Percentiles rank a stretch among this genome's conserved stretches.
phyloP scores from a whole-genome alignment of 2,888 invertebrate species.

The Euspilapteryx auroguttella region DNA sequence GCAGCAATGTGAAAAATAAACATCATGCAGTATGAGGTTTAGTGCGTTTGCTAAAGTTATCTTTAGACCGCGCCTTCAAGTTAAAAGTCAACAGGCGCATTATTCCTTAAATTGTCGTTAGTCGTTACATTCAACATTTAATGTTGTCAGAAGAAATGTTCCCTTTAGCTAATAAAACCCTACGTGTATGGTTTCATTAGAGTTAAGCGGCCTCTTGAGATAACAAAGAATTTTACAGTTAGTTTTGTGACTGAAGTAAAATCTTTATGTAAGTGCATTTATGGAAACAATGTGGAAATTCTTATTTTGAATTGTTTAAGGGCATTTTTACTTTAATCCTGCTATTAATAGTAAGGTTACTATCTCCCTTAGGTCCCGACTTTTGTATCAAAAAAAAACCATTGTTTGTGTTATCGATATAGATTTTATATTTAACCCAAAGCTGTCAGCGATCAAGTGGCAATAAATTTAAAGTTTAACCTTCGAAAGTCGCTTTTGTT shows the following conservation, averaged over 20 bases:
- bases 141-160: conserved; percentile 5
- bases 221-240: too few relatives aligned
- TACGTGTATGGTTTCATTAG: background rate
- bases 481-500: conserved; percentile 41
- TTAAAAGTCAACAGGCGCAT: conserved; percentile 43
- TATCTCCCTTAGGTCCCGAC: conserved; percentile 14
- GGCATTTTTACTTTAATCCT: too few relatives aligned
- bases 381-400: conserved; percentile 37
- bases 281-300: too few relatives aligned
- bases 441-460: conserved; percentile 45
- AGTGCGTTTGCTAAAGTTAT: conserved; percentile 51
- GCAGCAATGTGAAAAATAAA: conserved; percentile 46
- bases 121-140: conserved; percentile 19
- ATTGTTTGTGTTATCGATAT: conserved; percentile 25
- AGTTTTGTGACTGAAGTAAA: too few relatives aligned
- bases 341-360: conserved; percentile 6
- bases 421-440: too few relatives aligned
- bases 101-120: conserved; percentile 32
- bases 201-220: too few relatives aligned
- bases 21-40: conserved; percentile 20
- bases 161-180: conserved; percentile 5
- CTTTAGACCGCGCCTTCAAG: conserved; percentile 33
- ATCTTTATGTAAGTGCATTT: too few relatives aligned
- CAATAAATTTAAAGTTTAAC: conserved; percentile 52
- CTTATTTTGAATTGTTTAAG: too few relatives aligned